These are phyloP conservation scores for Antechinus stuartii DNA, from an alignment of 2,113 vertebrate species.

Conservation along the genomic window DNA sequence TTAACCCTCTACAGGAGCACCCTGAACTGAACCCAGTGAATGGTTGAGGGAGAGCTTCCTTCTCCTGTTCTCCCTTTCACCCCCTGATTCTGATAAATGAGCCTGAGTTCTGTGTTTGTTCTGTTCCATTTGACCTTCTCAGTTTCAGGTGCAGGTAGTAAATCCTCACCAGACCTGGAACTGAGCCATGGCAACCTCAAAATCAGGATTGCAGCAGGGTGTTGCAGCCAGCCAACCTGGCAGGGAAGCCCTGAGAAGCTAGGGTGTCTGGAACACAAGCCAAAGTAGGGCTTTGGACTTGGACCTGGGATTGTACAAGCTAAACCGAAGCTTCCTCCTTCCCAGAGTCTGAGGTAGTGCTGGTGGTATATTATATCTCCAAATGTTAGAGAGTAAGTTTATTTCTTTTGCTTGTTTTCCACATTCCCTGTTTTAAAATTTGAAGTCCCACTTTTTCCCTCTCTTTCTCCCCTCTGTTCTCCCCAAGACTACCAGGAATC, in stretches of 20 bases:
- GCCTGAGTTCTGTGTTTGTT: not conserved
- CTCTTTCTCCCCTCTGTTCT: too few species aligned
- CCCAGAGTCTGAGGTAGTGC: not conserved
- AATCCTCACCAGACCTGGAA: slow-evolving; percentile 43
- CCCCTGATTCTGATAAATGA: not conserved
- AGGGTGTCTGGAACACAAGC: not conserved
- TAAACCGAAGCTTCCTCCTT: not conserved
- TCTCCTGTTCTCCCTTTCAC: not conserved
- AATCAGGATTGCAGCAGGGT: slow-evolving; percentile 44
- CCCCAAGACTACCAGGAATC: too few species aligned
- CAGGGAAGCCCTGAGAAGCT: not conserved
- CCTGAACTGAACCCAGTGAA: not conserved
- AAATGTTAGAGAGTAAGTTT: not conserved
- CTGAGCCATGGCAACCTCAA: slow-evolving; percentile 60
- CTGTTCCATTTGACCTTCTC: not conserved
- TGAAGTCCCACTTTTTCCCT: too few species aligned
- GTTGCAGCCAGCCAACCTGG: slow-evolving; percentile 4
- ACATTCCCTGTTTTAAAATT: too few species aligned
- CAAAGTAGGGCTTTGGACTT: not conserved
- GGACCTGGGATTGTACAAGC: not conserved
- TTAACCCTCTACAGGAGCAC: not conserved
- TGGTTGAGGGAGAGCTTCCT: not conserved
- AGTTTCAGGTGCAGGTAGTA: not conserved
- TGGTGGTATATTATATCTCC: not conserved
- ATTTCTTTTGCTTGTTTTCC: too few species aligned